These are phyloP conservation scores for Polypedilum pembai DNA, from an alignment of 1,140 invertebrate species.

Conservation along the genomic window DNA sequence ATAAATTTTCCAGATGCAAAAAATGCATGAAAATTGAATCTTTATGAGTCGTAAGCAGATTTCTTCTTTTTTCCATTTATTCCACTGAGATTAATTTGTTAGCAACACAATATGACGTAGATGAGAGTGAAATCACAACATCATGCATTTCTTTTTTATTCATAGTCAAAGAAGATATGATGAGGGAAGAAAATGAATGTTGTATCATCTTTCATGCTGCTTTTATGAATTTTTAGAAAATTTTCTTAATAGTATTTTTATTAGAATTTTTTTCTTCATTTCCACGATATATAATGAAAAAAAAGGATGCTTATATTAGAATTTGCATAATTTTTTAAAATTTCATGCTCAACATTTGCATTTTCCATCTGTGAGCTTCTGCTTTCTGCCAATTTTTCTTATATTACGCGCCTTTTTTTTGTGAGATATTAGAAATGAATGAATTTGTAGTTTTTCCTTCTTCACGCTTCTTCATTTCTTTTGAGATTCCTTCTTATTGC, in stretches of 20 bases:
- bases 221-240: constrained; percentile 2
- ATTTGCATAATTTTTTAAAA: neutral
- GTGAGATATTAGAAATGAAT: constrained; percentile 18
- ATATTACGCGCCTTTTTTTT: constrained; percentile 6
- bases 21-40: constrained; percentile 15
- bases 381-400: neutral
- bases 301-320: no score
- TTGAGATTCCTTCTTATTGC: no score
- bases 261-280: neutral
- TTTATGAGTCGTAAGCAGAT: neutral
- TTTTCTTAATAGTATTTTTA: neutral
- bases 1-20: constrained; percentile 2
- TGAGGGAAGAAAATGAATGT: neutral
- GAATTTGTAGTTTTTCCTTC: neutral
- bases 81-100: constrained; percentile 13
- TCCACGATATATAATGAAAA: neutral
- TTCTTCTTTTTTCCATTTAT: neutral
- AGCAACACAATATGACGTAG: neutral
- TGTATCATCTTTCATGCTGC: neutral
- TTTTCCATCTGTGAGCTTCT: neutral
- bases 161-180: neutral
- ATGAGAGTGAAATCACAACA: neutral
- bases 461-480: neutral
- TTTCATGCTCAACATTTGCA: neutral
- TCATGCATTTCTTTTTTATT: neutral